phyloP scores from a whole-genome alignment of 2,113 vertebrate genomes.

The Acanthisitta chloris region DNA sequence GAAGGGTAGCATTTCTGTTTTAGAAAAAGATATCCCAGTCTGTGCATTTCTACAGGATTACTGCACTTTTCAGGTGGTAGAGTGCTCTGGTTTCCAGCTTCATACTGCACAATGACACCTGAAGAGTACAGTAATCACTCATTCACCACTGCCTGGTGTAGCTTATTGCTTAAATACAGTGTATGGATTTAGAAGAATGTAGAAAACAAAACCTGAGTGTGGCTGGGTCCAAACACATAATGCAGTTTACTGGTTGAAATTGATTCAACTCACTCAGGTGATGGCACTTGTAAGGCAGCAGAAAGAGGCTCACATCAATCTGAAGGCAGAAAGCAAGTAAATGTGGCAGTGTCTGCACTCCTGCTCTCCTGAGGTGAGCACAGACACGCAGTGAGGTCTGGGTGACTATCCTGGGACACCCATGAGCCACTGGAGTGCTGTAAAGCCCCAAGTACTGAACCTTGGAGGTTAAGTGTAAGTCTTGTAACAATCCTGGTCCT shows the following conservation, averaged over 20 bases:
- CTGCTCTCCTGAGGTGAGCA: neutral
- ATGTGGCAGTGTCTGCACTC: neutral
- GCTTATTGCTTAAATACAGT: slow-evolving; percentile 16
- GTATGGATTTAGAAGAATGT: neutral
- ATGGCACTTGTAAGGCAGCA: neutral
- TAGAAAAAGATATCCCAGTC: neutral
- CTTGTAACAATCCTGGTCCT: neutral
- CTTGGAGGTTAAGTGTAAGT: neutral
- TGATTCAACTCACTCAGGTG: neutral
- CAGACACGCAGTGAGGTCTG: neutral
- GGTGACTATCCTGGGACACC: neutral
- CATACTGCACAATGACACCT: neutral
- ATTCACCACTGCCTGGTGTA: neutral
- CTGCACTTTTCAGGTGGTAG: neutral
- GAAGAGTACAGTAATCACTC: neutral
- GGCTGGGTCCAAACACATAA: neutral
- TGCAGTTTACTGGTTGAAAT: neutral
- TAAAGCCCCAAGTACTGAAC: neutral
- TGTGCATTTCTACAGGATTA: neutral
- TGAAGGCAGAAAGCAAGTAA: neutral
- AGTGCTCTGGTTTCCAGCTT: neutral
- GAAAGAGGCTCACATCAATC: neutral
- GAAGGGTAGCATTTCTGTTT: neutral
- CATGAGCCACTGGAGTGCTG: neutral
- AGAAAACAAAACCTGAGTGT: neutral